These are phyloP conservation scores for Choristoneura fumiferana DNA, from an alignment of 1,140 invertebrate genomes.

Conservation along the genomic window DNA sequence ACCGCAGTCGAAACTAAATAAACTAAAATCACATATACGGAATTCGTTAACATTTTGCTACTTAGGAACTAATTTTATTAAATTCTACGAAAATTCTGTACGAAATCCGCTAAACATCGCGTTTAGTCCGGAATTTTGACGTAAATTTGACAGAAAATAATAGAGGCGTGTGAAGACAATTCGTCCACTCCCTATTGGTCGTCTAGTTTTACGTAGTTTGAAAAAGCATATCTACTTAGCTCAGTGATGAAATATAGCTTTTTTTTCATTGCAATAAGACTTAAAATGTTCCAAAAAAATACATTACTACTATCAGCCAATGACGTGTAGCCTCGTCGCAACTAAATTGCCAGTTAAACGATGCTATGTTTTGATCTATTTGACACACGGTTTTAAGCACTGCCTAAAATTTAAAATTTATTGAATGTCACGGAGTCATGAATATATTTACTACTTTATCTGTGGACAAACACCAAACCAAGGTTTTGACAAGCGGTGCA, in stretches of 20 bases:
- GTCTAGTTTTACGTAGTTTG: not conserved
- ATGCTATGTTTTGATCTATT: not conserved
- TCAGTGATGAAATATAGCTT: not conserved
- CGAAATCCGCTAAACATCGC: slow-evolving; percentile 31
- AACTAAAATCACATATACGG: slow-evolving; percentile 52
- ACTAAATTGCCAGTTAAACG: not conserved
- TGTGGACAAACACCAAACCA: slow-evolving; percentile 11
- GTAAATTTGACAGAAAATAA: slow-evolving; percentile 24
- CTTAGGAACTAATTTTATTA: slow-evolving; percentile 42
- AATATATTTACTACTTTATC: not conserved
- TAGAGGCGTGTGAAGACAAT: slow-evolving; percentile 48
- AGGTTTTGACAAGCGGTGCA: slow-evolving; percentile 15
- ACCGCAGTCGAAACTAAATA: slow-evolving; percentile 57
- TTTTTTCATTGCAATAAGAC: not conserved
- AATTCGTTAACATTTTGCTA: slow-evolving; percentile 59
- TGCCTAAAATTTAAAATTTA: no score
- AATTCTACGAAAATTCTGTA: slow-evolving; percentile 14
- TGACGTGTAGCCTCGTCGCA: slow-evolving; percentile 10
- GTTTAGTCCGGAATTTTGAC: slow-evolving; percentile 58
- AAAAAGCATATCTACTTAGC: not conserved
- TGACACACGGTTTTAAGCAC: not conserved
- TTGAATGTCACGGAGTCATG: no score
- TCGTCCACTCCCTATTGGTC: slow-evolving; percentile 60
- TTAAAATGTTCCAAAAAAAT: not conserved
- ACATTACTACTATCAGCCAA: not conserved